Percentiles rank a stretch among this genome's conserved stretches.
phyloP scores from a whole-genome alignment of 2,888 invertebrate genomes.

The Noctuana brunneofusca region DNA sequence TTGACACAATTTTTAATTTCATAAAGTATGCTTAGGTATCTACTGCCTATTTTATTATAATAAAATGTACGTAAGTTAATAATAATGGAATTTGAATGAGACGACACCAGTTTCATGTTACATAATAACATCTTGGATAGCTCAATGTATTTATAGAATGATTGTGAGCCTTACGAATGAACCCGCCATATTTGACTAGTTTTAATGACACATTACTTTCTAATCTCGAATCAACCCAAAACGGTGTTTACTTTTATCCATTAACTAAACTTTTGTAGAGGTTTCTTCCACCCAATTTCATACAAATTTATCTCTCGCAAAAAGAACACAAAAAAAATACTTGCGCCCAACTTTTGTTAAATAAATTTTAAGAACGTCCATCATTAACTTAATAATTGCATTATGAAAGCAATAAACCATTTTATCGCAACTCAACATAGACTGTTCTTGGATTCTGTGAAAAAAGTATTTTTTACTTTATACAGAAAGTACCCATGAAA shows the following conservation, averaged over 20 bases:
- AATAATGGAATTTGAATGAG: neutral
- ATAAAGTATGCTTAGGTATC: no score
- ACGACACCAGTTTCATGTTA: neutral
- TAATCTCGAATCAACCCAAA: slow-evolving; percentile 14
- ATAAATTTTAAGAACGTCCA: slow-evolving; percentile 21
- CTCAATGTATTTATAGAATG: slow-evolving; percentile 2
- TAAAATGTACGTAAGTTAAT: neutral
- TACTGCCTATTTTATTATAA: neutral
- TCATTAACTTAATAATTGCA: slow-evolving; percentile 18
- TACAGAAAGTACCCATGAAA: slow-evolving; percentile 58
- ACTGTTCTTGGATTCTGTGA: slow-evolving; percentile 50
- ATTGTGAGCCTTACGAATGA: neutral
- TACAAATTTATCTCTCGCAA: slow-evolving; percentile 7
- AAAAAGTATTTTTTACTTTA: slow-evolving; percentile 50
- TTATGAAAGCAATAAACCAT: slow-evolving; percentile 34
- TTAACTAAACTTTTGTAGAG: slow-evolving; percentile 21
- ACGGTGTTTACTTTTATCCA: slow-evolving; percentile 20
- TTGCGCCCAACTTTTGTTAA: slow-evolving; percentile 6
- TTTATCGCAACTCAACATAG: slow-evolving; percentile 38
- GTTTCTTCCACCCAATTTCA: slow-evolving; percentile 4
- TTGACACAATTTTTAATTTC: no score
- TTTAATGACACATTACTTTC: slow-evolving; percentile 3
- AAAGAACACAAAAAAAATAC: neutral
- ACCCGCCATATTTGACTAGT: neutral
- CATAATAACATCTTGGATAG: neutral